Base-by-base conservation (phyloP, 2,888 invertebrate species). In the Cerastoderma edule region DNA sequence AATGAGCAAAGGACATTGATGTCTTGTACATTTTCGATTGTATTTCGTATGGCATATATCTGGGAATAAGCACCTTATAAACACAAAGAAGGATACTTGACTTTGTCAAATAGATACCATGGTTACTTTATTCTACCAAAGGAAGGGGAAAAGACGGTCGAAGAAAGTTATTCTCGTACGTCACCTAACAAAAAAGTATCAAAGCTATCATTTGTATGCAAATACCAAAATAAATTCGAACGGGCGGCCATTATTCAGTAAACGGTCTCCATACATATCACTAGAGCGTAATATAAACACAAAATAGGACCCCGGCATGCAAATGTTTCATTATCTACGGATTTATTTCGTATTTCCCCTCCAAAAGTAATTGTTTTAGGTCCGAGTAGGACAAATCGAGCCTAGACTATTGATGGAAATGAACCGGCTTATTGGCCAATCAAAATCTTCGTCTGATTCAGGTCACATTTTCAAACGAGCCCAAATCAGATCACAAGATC, bases 321-420 rank as follows among this genome's bases (percentile, higher is more conserved):
- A 60, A 60, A 60, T 60, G 60, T 60, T 60, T 60, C 60, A 60
- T 60, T 60, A 60, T 60, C 60, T 24, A 24, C 22, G 39, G 60
- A 22, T 35, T 60, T 35, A 60, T 60, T 39, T 33, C 60, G 39
- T 22, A 27, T n/a, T 60, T 60, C 60, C 24, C 60, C 35, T 60
- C 24, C 60, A 60, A n/a, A 60, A 39, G 60, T 60, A 60, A 60
- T 60, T 60, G 60, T 60, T 60, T 60, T 60, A 60, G 35, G 24
- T 27, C 60, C 35, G n/a, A 60, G 24, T 30, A 60, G 39, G 30
- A 27, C 60, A 60, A 60, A 60, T 60, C 60, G 27, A 60, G 33
- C 60, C 35, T 39, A 60, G 39, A 39, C 60, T 60, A 24, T 13
- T 35, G 39, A 60, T 60, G 16, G 39, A 27, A 60, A 60, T 60